These are phyloP conservation scores for Phenganax subtilis DNA, from an alignment of 92 coral and sea anemone genomes.

Conservation along the genomic window DNA sequence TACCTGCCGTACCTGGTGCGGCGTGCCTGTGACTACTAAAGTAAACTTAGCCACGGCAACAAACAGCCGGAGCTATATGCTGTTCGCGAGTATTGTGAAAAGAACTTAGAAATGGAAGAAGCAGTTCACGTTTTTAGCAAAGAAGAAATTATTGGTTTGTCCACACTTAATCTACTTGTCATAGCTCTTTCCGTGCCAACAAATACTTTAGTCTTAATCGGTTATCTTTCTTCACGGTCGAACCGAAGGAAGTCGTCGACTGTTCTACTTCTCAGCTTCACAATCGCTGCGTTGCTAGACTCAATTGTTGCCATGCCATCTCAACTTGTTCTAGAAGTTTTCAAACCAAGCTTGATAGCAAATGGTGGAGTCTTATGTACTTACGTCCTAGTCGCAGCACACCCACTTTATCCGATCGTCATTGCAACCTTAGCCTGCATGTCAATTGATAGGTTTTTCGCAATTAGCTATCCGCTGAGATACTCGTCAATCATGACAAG, in stretches of 20 bases:
- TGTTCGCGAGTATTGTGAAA: slow-evolving; percentile 5
- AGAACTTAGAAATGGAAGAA: slow-evolving; percentile 5
- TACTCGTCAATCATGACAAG: background rate
- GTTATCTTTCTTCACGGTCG: slow-evolving; percentile 21
- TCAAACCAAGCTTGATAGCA: background rate
- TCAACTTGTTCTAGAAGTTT: background rate
- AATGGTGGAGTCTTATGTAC: background rate
- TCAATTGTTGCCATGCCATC: background rate
- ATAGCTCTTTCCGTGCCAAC: slow-evolving; percentile 26
- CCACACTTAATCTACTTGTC: background rate
- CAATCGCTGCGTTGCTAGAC: background rate
- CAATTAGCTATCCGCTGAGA: background rate
- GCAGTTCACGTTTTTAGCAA: slow-evolving; percentile 13
- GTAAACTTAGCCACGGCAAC: too few relatives aligned
- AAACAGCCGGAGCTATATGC: background rate
- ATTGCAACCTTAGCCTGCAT: background rate
- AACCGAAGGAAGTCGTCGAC: slow-evolving; percentile 24
- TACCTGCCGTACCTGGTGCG: too few relatives aligned
- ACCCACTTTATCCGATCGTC: background rate
- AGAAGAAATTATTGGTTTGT: slow-evolving; percentile 18
- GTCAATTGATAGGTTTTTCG: slow-evolving; percentile 1
- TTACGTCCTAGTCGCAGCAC: background rate
- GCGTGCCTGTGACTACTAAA: too few relatives aligned
- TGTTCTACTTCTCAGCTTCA: slow-evolving; percentile 16
- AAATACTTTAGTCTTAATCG: slow-evolving; percentile 27